A percentile compares a stretch with the other conserved stretches of the same genome.
These are phyloP conservation scores for Chloropsis cyanopogon DNA, from an alignment of 2,113 vertebrate genomes.

Conservation along the genomic window DNA sequence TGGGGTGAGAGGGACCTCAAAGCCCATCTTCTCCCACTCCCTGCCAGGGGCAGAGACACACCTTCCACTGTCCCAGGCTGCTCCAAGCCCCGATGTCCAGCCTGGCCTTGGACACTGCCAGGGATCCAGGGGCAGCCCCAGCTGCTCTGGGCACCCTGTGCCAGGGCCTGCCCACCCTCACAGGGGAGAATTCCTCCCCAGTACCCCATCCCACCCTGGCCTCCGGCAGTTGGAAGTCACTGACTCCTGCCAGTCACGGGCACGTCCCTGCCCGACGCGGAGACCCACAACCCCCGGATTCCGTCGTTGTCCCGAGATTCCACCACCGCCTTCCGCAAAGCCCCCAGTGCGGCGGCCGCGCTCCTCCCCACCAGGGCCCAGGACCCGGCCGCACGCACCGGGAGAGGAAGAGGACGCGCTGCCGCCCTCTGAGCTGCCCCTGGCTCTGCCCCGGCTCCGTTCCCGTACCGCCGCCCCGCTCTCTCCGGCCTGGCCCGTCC, in stretches of 20 bases:
- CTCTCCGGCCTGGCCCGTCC: background rate
- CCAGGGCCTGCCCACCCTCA: rapidly evolving
- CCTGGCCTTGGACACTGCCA: background rate
- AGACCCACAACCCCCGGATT: background rate
- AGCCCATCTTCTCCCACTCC: background rate
- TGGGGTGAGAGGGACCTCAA: background rate
- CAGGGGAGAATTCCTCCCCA: rapidly evolving
- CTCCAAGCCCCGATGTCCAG: background rate
- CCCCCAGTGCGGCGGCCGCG: background rate
- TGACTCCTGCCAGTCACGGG: background rate
- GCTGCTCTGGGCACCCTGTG: background rate
- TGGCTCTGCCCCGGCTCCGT: too few relatives aligned
- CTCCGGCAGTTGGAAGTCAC: background rate
- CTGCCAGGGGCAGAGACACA: background rate
- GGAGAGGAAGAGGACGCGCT: background rate
- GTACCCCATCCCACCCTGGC: rapidly evolving
- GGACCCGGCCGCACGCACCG: background rate
- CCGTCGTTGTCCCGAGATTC: background rate
- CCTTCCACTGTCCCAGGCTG: rapidly evolving
- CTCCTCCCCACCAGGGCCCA: background rate
- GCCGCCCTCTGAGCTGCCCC: background rate
- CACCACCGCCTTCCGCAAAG: rapidly evolving
- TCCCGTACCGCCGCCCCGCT: background rate
- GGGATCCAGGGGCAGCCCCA: background rate
- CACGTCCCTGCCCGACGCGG: background rate